These are phyloP conservation scores for Drosophila colorata DNA, from an alignment of 2,888 invertebrate genomes.

Conservation along the genomic window DNA sequence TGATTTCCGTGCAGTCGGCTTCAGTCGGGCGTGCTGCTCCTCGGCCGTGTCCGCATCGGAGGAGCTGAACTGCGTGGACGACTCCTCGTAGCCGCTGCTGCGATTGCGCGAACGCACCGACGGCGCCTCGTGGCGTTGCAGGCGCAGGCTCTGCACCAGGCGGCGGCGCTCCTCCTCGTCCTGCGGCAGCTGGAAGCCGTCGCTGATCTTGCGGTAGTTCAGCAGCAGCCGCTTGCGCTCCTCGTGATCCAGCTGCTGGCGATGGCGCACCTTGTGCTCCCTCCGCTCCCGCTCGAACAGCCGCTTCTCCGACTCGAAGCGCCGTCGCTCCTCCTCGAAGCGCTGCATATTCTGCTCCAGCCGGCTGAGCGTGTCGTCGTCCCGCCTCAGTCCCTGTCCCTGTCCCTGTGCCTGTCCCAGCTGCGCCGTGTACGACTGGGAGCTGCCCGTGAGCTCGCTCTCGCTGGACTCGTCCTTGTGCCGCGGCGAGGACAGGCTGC, in stretches of 20 bases:
- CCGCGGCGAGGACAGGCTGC: constrained; percentile 84
- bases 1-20: constrained; percentile 46
- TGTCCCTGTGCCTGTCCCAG: background rate
- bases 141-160: constrained; percentile 79
- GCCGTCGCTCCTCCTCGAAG: constrained; percentile 84
- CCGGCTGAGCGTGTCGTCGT: constrained; percentile 74
- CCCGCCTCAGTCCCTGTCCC: background rate
- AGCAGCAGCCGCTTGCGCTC: constrained; percentile 82
- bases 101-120: constrained; percentile 49
- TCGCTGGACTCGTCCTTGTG: constrained; percentile 84
- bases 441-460: constrained; percentile 73
- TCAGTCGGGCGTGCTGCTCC: constrained; percentile 43
- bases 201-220: constrained; percentile 82
- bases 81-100: constrained; percentile 80
- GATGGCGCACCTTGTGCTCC: constrained; percentile 85
- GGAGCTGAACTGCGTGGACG: constrained; percentile 84
- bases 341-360: constrained; percentile 83
- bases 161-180: constrained; percentile 82
- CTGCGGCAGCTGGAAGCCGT: constrained; percentile 78
- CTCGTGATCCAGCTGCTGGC: constrained; percentile 83
- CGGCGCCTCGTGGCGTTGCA: constrained; percentile 76
- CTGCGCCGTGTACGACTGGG: constrained; percentile 34
- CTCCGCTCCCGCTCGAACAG: constrained; percentile 86
- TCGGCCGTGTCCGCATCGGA: constrained; percentile 82
- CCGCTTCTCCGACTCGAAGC: constrained; percentile 85